Evolutionary conservation across 1,140 invertebrate genomes (phyloP).

Genomic region (Drosophila burlai): DNA sequence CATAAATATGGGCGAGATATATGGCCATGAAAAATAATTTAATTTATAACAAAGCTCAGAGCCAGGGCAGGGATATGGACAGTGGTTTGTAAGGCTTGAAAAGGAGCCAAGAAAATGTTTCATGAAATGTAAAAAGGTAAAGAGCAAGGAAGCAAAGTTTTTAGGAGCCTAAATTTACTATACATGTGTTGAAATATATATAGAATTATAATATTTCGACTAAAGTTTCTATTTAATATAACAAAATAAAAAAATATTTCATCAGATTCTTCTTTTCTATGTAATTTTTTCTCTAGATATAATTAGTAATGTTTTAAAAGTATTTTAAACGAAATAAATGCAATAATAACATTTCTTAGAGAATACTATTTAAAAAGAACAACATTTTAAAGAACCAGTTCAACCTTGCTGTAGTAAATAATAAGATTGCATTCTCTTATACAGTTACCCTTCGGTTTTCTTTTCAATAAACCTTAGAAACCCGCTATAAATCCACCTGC

Average conservation of each 20-base stretch:
- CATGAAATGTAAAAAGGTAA: background rate
- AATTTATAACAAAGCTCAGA: slow-evolving; percentile 64
- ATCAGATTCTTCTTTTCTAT: too few relatives aligned
- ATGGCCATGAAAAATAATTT: slow-evolving; percentile 52
- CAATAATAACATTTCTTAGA: too few relatives aligned
- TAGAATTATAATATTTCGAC: too few relatives aligned
- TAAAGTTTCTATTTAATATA: too few relatives aligned
- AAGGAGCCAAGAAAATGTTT: slow-evolving; percentile 1
- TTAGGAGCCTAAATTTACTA: background rate
- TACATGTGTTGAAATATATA: too few relatives aligned
- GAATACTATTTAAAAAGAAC: background rate
- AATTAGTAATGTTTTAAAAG: too few relatives aligned
- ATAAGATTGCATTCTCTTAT: background rate
- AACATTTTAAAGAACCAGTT: background rate
- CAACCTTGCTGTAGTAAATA: background rate
- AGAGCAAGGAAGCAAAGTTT: background rate
- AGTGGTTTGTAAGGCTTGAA: slow-evolving; percentile 20
- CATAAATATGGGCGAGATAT: slow-evolving; percentile 32
- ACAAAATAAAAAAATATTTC: too few relatives aligned
- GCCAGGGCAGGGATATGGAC: slow-evolving; percentile 24
- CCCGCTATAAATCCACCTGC: background rate
- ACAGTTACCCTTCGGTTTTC: background rate
- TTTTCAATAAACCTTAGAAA: background rate
- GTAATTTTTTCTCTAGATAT: too few relatives aligned
- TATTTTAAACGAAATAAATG: too few relatives aligned